Conservation (phyloP, 1,140 invertebrate genomes). For the Habropoda laboriosa region DNA sequence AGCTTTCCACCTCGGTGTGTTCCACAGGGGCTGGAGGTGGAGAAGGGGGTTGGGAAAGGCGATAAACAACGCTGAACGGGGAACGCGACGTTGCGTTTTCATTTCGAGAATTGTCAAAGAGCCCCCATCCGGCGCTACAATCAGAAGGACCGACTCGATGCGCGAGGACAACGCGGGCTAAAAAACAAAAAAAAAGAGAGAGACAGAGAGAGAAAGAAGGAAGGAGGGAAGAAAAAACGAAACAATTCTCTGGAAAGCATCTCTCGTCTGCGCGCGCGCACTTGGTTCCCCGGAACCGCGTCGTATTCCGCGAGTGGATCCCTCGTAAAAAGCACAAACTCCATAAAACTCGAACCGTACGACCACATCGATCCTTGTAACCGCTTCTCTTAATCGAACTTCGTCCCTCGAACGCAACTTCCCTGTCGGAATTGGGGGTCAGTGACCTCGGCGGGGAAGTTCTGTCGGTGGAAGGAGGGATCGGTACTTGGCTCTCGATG, state of each 20-base stretch:
- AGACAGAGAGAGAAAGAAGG: background rate
- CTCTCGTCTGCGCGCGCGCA: background rate
- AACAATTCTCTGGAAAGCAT: slow-evolving; percentile 33
- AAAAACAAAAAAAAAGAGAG: background rate
- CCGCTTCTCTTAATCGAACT: slow-evolving; percentile 61
- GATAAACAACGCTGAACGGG: slow-evolving; percentile 30
- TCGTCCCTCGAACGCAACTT: slow-evolving; percentile 31
- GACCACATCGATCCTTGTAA: slow-evolving; percentile 48
- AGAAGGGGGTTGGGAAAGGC: no score
- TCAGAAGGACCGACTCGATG: slow-evolving; percentile 1
- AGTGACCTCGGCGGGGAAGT: background rate
- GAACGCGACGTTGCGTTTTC: slow-evolving; percentile 14
- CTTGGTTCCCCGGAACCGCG: no score
- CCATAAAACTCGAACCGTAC: slow-evolving; percentile 43
- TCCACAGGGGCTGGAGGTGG: background rate
- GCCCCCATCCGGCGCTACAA: slow-evolving; percentile 22
- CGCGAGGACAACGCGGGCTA: slow-evolving; percentile 2
- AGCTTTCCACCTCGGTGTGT: slow-evolving; percentile 24
- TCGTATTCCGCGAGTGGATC: slow-evolving; percentile 20
- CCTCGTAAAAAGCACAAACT: slow-evolving; percentile 44
- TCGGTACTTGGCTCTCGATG: no score
- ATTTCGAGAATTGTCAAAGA: slow-evolving; percentile 56
- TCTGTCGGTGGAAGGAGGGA: no score
- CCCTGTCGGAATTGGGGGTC: background rate
- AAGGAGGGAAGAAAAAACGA: background rate